Percentiles rank a stretch among this genome's conserved stretches.
These are phyloP conservation scores for Carabus problematicus DNA, from an alignment of 2,888 invertebrate genomes.

Conservation along the genomic window DNA sequence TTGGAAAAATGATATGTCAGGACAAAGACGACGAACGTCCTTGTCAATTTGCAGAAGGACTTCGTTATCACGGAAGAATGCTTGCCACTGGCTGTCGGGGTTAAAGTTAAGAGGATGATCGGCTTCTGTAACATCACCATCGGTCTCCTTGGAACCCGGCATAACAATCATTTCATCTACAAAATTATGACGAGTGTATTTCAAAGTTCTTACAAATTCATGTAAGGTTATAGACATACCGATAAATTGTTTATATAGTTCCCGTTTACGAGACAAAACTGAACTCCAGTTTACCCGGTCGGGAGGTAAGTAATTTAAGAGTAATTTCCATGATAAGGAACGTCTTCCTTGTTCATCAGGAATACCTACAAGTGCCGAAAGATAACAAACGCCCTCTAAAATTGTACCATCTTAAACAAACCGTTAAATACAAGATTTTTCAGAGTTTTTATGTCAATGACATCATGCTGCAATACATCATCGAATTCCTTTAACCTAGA, in stretches of 20 bases:
- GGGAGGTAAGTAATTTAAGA: conserved; percentile 84
- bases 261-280: conserved; percentile 76
- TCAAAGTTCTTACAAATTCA: neutral
- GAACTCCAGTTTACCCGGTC: conserved; percentile 72
- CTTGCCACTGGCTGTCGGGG: conserved; percentile 95
- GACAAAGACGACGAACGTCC: conserved; percentile 92
- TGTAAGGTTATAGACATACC: conserved; percentile 59
- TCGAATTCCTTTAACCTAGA: conserved; percentile 83
- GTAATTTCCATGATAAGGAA: conserved; percentile 86
- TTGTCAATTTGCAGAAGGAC: conserved; percentile 97
- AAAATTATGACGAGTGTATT: conserved; percentile 43
- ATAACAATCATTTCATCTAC: conserved; percentile 87
- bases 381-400: conserved; percentile 17
- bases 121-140: conserved; percentile 67
- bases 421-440: conserved; percentile 81
- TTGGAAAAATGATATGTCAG: conserved; percentile 98
- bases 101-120: conserved; percentile 96
- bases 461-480: conserved; percentile 72
- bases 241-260: conserved; percentile 82
- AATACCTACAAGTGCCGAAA: conserved; percentile 68
- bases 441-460: conserved; percentile 73
- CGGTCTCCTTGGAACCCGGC: conserved; percentile 70
- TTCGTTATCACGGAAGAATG: conserved; percentile 97
- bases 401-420: conserved; percentile 56
- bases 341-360: conserved; percentile 86